A percentile compares a stretch with the other conserved stretches of the same genome.
Evolutionary conservation across 2,888 invertebrate genomes (phyloP).

Genomic region (Drosophila mettleri): DNA sequence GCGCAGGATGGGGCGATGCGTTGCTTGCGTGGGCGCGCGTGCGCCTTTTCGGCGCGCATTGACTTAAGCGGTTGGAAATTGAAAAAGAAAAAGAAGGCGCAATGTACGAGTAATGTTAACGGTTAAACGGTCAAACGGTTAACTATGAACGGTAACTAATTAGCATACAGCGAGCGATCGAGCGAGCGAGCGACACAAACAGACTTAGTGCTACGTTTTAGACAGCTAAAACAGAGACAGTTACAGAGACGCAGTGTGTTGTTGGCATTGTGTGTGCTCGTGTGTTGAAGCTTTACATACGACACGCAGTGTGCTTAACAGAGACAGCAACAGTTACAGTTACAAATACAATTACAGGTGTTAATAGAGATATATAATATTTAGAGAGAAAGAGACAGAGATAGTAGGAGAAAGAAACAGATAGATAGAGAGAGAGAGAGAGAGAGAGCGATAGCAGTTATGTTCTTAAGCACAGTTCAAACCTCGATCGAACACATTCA

Average conservation of each 20-base stretch:
- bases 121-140: conserved; percentile 27
- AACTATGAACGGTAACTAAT: conserved; percentile 38
- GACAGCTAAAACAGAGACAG: conserved; percentile 43
- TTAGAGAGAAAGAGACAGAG: conserved; percentile 16
- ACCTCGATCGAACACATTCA: conserved; percentile 97
- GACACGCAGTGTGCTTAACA: conserved; percentile 49
- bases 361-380: conserved; percentile 18
- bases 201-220: conserved; percentile 29
- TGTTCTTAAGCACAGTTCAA: conserved; percentile 76
- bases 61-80: conserved; percentile 72
- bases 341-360: conserved; percentile 37
- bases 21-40: conserved; percentile 53
- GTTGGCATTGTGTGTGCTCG: conserved; percentile 40
- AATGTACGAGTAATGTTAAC: conserved; percentile 44
- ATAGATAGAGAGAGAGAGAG: conserved; percentile 29
- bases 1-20: conserved; percentile 53
- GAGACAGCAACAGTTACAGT: conserved; percentile 41
- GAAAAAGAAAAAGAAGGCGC: conserved; percentile 64
- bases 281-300: conserved; percentile 58
- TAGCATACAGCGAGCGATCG: conserved; percentile 35
- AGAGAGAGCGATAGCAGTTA: conserved; percentile 44
- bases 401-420: conserved; percentile 6
- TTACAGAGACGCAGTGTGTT: conserved; percentile 50
- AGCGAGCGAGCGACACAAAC: conserved; percentile 43
- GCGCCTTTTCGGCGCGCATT: conserved; percentile 60